phyloP scores from a whole-genome alignment of 2,797 vertebrate genomes.

The Toxotes lorentzi region DNA sequence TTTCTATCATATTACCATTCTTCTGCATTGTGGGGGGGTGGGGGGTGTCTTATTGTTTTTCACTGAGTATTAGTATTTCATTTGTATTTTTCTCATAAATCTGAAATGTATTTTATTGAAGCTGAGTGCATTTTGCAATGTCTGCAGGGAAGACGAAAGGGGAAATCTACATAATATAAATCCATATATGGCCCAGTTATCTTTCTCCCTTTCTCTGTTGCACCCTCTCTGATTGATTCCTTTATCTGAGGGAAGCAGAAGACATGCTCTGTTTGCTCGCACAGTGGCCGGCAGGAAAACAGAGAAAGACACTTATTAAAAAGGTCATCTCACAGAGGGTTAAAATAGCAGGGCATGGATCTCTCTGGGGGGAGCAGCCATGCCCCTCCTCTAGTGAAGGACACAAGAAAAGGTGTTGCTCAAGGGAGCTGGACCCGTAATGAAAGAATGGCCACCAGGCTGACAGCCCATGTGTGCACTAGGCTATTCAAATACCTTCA shows the following conservation, averaged over 20 bases:
- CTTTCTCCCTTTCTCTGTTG: constrained; percentile 77
- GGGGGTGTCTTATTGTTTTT: constrained; percentile 75
- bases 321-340: constrained; percentile 89
- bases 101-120: constrained; percentile 83
- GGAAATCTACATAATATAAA: constrained; percentile 86
- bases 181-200: constrained; percentile 86
- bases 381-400: constrained; percentile 83
- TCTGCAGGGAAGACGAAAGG: constrained; percentile 78
- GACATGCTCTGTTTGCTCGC: constrained; percentile 88
- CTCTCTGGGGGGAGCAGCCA: constrained; percentile 76
- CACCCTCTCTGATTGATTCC: constrained; percentile 85
- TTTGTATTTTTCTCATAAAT: constrained; percentile 86
- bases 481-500: constrained; percentile 81
- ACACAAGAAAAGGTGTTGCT: constrained; percentile 86
- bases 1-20: constrained; percentile 70
- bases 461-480: constrained; percentile 75
- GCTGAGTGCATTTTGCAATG: constrained; percentile 78
- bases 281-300: constrained; percentile 86
- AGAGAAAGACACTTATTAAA: constrained; percentile 91
- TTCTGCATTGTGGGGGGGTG: constrained; percentile 58
- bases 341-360: constrained; percentile 86
- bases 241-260: constrained; percentile 87
- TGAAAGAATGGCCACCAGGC: constrained; percentile 81
- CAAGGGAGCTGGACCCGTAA: constrained; percentile 81
- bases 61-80: constrained; percentile 78